A percentile compares a stretch with the other conserved stretches of the same genome.
Evolutionary conservation across 2,113 vertebrate species (phyloP).

Genomic region (Ailuropoda melanoleuca): DNA sequence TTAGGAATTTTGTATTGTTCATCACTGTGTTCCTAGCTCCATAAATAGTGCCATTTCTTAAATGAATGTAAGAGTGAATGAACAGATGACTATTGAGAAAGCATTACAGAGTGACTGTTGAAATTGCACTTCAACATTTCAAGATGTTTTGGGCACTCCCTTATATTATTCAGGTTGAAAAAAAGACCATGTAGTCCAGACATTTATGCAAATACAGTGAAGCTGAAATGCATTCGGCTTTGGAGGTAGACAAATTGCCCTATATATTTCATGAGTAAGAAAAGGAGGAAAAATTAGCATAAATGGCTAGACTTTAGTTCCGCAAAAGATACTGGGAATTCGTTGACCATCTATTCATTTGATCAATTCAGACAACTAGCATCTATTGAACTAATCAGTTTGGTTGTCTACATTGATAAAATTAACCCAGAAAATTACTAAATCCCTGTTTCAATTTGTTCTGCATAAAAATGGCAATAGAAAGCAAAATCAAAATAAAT

Average conservation of each 20-base stretch:
- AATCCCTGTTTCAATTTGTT: background rate
- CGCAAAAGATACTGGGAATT: background rate
- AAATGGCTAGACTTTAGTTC: background rate
- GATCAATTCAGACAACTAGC: background rate
- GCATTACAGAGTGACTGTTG: background rate
- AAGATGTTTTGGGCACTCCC: background rate
- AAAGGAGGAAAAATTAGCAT: background rate
- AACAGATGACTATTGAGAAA: background rate
- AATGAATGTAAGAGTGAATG: background rate
- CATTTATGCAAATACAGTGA: background rate
- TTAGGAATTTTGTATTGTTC: background rate
- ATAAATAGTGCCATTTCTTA: background rate
- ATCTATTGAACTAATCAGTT: background rate
- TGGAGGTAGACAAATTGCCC: background rate
- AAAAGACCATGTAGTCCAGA: background rate
- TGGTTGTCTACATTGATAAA: background rate
- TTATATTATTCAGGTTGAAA: background rate
- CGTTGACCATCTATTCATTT: background rate
- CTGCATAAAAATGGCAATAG: background rate
- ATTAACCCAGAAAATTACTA: background rate
- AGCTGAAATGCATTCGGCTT: background rate
- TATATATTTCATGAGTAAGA: constrained; percentile 1
- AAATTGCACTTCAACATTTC: background rate
- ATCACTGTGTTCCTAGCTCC: background rate
- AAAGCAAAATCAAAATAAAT: background rate